Evolutionary conservation across 2,797 vertebrate genomes (phyloP).

Genomic region (Sebastes itinus): DNA sequence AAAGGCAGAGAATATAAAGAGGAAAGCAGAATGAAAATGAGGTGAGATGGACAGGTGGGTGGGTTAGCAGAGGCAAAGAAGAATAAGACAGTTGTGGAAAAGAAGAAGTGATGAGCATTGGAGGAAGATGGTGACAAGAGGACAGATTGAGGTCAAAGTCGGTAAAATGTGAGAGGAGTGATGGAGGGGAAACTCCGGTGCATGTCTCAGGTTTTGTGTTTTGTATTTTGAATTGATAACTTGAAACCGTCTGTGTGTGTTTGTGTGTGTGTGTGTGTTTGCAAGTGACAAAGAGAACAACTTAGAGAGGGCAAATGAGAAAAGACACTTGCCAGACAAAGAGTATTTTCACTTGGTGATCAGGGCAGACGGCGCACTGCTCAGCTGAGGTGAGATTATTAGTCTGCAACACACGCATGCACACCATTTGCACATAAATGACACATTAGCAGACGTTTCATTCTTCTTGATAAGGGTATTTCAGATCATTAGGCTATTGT

Average conservation of each 20-base stretch:
- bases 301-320: conserved; percentile 33
- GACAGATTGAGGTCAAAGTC: conserved; percentile 70
- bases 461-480: conserved; percentile 21
- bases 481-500: conserved; percentile 7
- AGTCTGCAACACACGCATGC: conserved; percentile 20
- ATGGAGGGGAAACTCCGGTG: neutral
- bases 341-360: conserved; percentile 28
- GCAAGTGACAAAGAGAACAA: conserved; percentile 35
- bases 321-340: conserved; percentile 39
- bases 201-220: conserved; percentile 7
- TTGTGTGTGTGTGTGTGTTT: neutral
- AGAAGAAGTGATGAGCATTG: conserved; percentile 31
- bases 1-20: conserved; percentile 1
- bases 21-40: conserved; percentile 23
- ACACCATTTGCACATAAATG: conserved; percentile 67
- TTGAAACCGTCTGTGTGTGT: neutral
- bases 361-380: conserved; percentile 16
- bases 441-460: conserved; percentile 26
- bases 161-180: conserved; percentile 32
- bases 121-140: conserved; percentile 44
- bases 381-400: conserved; percentile 29
- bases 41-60: conserved; percentile 12
- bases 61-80: conserved; percentile 1
- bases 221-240: conserved; percentile 41
- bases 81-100: conserved; percentile 8